Conservation (phyloP, 2,797 vertebrate genomes). For the Anguilla marmorata region DNA sequence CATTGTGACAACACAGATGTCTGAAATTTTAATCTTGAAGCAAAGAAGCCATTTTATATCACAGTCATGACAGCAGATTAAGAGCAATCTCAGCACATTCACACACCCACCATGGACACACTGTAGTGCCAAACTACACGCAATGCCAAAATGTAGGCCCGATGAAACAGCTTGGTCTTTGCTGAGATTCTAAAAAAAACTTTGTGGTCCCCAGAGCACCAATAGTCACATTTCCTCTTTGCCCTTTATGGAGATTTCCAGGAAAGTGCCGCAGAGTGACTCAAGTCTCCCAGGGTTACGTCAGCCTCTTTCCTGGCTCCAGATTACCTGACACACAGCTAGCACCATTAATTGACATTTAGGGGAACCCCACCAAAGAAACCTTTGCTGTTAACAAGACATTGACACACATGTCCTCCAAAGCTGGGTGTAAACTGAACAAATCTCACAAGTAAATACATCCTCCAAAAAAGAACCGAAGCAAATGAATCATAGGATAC, state of each 20-base stretch:
- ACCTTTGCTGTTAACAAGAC: neutral
- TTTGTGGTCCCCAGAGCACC: neutral
- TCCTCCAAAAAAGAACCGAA: neutral
- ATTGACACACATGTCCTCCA: neutral
- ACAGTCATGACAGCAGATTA: neutral
- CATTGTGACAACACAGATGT: neutral
- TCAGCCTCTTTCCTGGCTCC: constrained; percentile 70
- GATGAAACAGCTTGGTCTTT: neutral
- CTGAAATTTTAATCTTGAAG: neutral
- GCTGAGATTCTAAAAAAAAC: neutral
- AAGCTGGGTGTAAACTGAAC: neutral
- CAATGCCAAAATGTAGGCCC: neutral
- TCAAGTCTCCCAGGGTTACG: constrained; percentile 69
- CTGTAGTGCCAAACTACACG: neutral
- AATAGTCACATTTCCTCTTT: neutral
- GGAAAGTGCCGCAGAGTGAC: constrained; percentile 69
- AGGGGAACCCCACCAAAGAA: constrained; percentile 4
- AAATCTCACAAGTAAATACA: neutral
- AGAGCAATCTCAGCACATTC: neutral
- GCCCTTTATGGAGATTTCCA: constrained; percentile 55
- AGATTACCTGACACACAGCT: constrained; percentile 31
- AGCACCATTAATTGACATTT: constrained; percentile 64
- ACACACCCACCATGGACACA: neutral
- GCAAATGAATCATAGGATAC: neutral
- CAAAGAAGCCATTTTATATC: neutral